phyloP scores from a whole-genome alignment of 2,113 vertebrate genomes.

The Thymallus thymallus region DNA sequence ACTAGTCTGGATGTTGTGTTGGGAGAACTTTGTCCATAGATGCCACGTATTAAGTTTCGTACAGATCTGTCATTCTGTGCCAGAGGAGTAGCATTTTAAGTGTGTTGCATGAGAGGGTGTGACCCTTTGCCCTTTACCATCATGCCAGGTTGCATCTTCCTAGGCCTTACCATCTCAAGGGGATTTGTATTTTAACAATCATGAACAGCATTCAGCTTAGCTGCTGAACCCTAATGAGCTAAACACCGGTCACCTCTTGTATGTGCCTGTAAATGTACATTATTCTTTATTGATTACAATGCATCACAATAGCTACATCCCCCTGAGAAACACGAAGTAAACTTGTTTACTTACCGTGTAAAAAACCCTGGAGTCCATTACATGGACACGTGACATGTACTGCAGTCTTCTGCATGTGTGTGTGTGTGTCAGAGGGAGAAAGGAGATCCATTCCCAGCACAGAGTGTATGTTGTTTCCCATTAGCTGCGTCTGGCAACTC shows the following conservation, averaged over 20 bases:
- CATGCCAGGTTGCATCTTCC: too few species aligned
- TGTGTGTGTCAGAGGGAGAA: conserved; percentile 19
- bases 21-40: too few species aligned
- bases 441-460: conserved; percentile 34
- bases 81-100: too few species aligned
- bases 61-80: too few species aligned
- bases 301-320: conserved; percentile 31
- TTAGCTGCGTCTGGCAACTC: conserved; percentile 61
- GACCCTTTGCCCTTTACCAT: too few species aligned
- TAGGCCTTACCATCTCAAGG: too few species aligned
- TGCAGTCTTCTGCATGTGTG: conserved; percentile 20
- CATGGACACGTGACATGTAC: conserved; percentile 35
- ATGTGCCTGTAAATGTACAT: conserved; percentile 47
- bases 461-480: conserved; percentile 63
- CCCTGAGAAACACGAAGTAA: conserved; percentile 14
- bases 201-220: too few species aligned
- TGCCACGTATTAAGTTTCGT: too few species aligned
- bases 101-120: too few species aligned
- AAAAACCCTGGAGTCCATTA: conserved; percentile 39
- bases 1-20: too few species aligned
- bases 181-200: too few species aligned
- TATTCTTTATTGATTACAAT: conserved; percentile 60
- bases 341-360: conserved; percentile 30
- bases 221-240: conserved; percentile 12
- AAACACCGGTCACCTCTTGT: conserved; percentile 41